Base-by-base conservation (phyloP, 2,888 invertebrate species). In the Reticulitermes lucifugus region DNA sequence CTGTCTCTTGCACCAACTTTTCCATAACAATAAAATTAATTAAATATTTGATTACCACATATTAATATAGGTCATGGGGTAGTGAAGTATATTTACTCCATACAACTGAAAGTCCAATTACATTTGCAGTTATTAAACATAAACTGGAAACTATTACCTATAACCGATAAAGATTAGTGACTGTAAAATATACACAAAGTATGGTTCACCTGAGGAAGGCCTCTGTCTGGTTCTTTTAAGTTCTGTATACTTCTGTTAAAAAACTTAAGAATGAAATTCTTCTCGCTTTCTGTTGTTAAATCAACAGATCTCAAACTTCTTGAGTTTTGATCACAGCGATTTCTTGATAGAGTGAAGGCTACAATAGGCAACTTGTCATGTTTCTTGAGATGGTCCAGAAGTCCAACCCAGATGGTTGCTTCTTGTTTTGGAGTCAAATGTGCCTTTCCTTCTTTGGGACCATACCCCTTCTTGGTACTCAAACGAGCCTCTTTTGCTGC, bases 301-400 rank as follows among this genome's bases (percentile, higher is more conserved):
- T 98, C 96, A 0, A 96, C 88, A 65, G 92, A 89, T 25, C 89
- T 91, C 77, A 92, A 88, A 55, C 93, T 93, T 85, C 92, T 92
- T 89, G 95, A 94, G 88, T 94, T 95, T 82, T 92, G 92, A 89
- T 97, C 95, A 89, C 96, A 98, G 90, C 96, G 94, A 88, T 94
- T 96, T 87, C 98, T 92, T 0, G 99, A 99, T 88, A 99, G 93
- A 0, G 97, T 98, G 90, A 99, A 99, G 0, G 97, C 96, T 0
- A 99, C 98, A 0, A 97, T 97, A 0, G 99, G 99, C 84, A 99
- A 92, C 89, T 97, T 95, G 88, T 98, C 95, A 86, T 95, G 93
- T 86, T 94, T 94, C 88, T 94, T 94, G n/a, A 99, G 93, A 91
- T 97, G 96, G 88, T 96, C 95, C 73, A 99, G 94, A 81, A 98